These are phyloP conservation scores for Luscinia megarhynchos DNA, from an alignment of 2,797 vertebrate species.

Conservation along the genomic window DNA sequence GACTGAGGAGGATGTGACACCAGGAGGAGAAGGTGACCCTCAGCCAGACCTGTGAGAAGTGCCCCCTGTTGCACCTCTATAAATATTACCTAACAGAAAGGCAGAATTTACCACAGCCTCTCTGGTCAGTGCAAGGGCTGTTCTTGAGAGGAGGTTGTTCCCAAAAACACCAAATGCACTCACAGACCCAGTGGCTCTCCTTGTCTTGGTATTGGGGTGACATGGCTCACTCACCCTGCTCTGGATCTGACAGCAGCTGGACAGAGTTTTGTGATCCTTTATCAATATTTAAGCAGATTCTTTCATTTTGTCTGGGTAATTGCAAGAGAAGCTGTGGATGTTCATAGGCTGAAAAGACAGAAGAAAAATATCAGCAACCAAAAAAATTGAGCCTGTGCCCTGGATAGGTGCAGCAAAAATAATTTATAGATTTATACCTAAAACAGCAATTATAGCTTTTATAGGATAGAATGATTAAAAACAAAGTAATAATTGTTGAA, in stretches of 20 bases:
- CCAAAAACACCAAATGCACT: background rate
- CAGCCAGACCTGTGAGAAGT: background rate
- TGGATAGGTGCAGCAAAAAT: background rate
- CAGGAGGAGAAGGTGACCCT: background rate
- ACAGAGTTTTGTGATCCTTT: constrained; percentile 73
- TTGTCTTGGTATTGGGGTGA: background rate
- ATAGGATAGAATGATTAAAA: background rate
- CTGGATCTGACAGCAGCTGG: constrained; percentile 82
- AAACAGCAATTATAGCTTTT: background rate
- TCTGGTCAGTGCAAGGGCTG: background rate
- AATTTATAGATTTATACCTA: background rate
- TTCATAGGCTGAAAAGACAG: constrained; percentile 65
- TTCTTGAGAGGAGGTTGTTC: background rate
- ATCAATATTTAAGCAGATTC: constrained; percentile 85
- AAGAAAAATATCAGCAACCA: background rate
- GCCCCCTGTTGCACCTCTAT: background rate
- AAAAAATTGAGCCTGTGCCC: background rate
- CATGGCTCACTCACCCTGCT: constrained; percentile 77
- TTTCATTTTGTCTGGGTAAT: constrained; percentile 74
- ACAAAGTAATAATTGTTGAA: background rate
- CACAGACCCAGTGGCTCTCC: background rate
- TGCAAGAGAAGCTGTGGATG: constrained; percentile 82
- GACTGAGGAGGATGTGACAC: background rate
- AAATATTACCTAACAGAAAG: background rate
- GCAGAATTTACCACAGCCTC: background rate